A percentile compares a stretch with the other conserved stretches of the same genome.
Conservation (phyloP, 2,113 vertebrate genomes). For the Marmota flaviventris region DNA sequence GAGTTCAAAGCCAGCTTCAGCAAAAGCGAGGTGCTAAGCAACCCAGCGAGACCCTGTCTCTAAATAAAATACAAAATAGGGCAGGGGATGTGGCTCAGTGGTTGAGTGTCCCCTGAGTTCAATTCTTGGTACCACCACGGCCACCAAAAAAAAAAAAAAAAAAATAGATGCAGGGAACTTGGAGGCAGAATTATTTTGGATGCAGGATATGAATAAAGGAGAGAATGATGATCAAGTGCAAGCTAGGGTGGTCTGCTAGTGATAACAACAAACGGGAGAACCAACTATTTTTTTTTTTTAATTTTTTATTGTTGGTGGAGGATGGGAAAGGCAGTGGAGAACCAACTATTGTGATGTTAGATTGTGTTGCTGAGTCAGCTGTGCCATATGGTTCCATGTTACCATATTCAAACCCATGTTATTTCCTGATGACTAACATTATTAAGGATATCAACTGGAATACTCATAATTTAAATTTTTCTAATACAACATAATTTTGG, state of each 20-base stretch:
- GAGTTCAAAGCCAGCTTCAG: no score
- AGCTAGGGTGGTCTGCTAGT: no score
- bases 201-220: not conserved
- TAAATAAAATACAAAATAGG: no score
- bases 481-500: not conserved
- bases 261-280: not conserved
- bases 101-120: no score
- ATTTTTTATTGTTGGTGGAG: no score
- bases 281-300: no score
- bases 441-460: not conserved
- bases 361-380: not conserved
- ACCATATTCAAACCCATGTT: not conserved
- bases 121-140: no score
- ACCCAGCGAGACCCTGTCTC: no score
- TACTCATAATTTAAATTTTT: not conserved
- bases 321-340: not conserved
- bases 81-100: no score
- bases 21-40: no score
- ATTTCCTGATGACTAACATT: not conserved
- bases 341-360: not conserved
- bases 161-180: not conserved
- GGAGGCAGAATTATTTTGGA: not conserved
- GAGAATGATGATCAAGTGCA: not conserved
- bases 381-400: not conserved
- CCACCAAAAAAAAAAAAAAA: no score